Evolutionary conservation across 2,888 invertebrate genomes (phyloP), one percentile per base, ranked within the genome.

Genomic region (Stenodema calcarata): DNA sequence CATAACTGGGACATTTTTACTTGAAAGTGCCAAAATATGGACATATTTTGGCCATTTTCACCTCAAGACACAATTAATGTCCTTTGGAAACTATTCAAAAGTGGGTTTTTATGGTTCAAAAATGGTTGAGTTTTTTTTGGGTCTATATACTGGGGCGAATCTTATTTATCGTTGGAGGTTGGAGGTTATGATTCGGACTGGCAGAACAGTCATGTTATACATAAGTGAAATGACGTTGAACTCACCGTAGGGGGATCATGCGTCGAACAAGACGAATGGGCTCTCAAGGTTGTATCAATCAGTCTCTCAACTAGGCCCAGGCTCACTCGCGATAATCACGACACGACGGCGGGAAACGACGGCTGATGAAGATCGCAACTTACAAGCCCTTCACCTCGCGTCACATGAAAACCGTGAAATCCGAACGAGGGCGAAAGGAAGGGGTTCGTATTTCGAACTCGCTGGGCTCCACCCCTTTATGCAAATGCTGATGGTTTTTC

Each of bases 201-300:
- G 35, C 7, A 2, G 35, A 2, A 35, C 7, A 7, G 35, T 35
- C 35, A 35, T 35, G 35, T 35, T 35, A 47, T 12, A 14, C 47
- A 23, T 9, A 62, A 23, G 62, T 62, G 23, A 62, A 23, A 44
- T 44, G 27, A 44, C 23, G 27, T 18, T 44, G 23, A 42, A 78
- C 78, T 78, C 78, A 78, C 78, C 73, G 84, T 14, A 75, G 84
- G 84, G 84, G 18, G 16, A 84, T 84, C 84, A 84, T 70, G 75
- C 47, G 84, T 84, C 84, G 84, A 84, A 84, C 84, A 75, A 84
- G 84, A 84, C 84, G 84, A 84, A 84, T 84, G 75, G 84, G 47
- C 73, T 11, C 12, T 44, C 73, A 84, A 84, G 84, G 84, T 47
- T 28, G 84, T 75, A 84, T 84, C 84, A 84, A 84, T 84, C 84